phyloP scores from a whole-genome alignment of 2,888 invertebrate genomes.

The Drosophila acutilabella region DNA sequence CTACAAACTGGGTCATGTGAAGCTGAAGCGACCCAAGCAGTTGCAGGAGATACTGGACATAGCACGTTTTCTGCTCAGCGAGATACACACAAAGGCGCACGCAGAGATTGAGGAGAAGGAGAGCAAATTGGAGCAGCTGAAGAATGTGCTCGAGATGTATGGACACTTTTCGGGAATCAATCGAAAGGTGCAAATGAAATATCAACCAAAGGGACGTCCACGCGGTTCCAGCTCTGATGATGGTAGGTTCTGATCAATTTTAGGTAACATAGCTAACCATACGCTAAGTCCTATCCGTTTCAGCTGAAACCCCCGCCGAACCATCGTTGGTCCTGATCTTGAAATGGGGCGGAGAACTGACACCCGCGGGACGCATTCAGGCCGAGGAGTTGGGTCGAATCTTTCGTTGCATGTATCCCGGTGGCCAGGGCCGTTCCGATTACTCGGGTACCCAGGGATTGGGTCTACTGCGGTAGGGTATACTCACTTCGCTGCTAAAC shows the following conservation, averaged over 20 bases:
- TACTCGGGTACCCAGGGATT: conserved; percentile 97
- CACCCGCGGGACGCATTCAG: conserved; percentile 98
- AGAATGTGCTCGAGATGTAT: conserved; percentile 99
- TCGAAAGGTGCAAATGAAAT: conserved; percentile 99
- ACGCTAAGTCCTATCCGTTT: conserved; percentile 52
- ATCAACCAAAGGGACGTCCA: conserved; percentile 97
- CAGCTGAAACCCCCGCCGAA: conserved; percentile 92
- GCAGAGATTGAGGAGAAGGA: conserved; percentile 98
- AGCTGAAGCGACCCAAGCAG: conserved; percentile 98
- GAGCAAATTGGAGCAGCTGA: conserved; percentile 98
- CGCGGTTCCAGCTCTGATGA: conserved; percentile 97
- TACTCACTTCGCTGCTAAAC: too few species aligned
- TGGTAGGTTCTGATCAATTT: conserved; percentile 87
- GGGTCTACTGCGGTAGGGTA: conserved; percentile 90
- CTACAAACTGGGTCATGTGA: conserved; percentile 97
- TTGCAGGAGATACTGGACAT: conserved; percentile 99
- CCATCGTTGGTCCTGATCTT: conserved; percentile 98
- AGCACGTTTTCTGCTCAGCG: conserved; percentile 94
- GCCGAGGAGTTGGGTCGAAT: conserved; percentile 99
- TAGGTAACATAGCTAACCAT: conserved; percentile 44
- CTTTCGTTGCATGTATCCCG: conserved; percentile 99
- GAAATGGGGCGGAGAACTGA: conserved; percentile 99
- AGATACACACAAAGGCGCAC: conserved; percentile 95
- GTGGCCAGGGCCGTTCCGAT: conserved; percentile 96
- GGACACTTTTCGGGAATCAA: conserved; percentile 99